These are phyloP conservation scores for Chaetogeoica ovagalla DNA, from an alignment of 2,888 invertebrate genomes.

Conservation along the genomic window DNA sequence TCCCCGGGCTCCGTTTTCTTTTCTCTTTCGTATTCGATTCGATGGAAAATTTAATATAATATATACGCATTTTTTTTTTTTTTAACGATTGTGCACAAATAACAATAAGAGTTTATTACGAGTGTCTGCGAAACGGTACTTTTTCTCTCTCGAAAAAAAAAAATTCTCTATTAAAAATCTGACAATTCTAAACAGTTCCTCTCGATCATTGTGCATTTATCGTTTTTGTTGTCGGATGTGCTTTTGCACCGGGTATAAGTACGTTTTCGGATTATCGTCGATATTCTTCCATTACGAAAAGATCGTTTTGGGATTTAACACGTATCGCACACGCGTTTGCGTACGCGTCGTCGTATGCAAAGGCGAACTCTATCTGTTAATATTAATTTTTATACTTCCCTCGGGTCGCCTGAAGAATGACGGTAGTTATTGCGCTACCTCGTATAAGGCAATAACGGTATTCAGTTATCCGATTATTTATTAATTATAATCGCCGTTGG, in stretches of 20 bases:
- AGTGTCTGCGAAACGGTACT: too few species aligned
- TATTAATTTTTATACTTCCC: conserved; percentile 24
- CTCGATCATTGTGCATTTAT: too few species aligned
- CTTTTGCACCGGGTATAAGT: neutral
- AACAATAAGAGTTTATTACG: too few species aligned
- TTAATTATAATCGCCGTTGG: neutral
- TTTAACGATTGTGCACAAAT: too few species aligned
- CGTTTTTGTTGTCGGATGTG: neutral
- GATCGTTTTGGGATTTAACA: neutral
- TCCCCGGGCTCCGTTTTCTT: too few species aligned
- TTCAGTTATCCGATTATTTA: neutral
- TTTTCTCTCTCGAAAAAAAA: too few species aligned
- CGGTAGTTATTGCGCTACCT: neutral
- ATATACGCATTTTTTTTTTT: too few species aligned
- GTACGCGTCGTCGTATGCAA: too few species aligned
- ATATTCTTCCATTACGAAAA: neutral
- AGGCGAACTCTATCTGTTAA: neutral
- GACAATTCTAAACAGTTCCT: too few species aligned
- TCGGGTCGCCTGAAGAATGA: neutral
- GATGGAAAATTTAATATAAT: too few species aligned
- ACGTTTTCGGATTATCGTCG: neutral
- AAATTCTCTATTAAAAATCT: too few species aligned
- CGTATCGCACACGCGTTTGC: neutral
- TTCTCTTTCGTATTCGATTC: too few species aligned
- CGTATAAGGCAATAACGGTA: neutral